Percentiles rank a stretch among this genome's conserved stretches.
Conservation (phyloP, 2,113 vertebrate genomes). For the Lanius ludovicianus region DNA sequence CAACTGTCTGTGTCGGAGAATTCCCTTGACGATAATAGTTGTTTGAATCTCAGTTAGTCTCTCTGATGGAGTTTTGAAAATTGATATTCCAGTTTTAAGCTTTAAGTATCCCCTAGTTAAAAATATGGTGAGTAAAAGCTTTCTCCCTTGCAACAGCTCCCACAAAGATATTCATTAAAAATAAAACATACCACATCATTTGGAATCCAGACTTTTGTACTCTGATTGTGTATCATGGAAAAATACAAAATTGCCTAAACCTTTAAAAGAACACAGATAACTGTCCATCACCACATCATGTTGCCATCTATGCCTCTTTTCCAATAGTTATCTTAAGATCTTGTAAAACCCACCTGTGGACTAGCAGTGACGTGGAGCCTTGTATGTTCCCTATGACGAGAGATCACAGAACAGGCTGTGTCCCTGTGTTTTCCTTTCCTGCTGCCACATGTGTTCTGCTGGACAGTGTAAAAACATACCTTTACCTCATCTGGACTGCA, state of each 20-base stretch:
- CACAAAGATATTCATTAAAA: background rate
- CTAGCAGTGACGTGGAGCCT: background rate
- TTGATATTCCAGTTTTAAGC: background rate
- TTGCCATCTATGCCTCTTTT: background rate
- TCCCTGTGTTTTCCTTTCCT: background rate
- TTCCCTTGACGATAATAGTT: background rate
- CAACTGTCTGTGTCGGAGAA: background rate
- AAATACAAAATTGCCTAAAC: background rate
- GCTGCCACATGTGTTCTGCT: background rate
- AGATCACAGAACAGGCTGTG: background rate
- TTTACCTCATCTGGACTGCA: background rate
- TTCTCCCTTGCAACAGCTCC: background rate
- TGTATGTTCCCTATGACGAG: rapidly evolving
- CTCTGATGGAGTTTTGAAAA: background rate
- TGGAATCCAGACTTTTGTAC: background rate
- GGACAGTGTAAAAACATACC: background rate
- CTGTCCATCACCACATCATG: rapidly evolving
- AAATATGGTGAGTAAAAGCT: background rate
- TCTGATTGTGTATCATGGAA: background rate
- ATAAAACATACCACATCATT: background rate
- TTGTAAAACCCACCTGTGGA: background rate
- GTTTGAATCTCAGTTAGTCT: background rate
- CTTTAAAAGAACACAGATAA: background rate
- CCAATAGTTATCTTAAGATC: background rate
- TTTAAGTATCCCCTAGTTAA: background rate